These are phyloP conservation scores for Drosophila stalkeri DNA, from an alignment of 2,888 invertebrate species.

Conservation along the genomic window DNA sequence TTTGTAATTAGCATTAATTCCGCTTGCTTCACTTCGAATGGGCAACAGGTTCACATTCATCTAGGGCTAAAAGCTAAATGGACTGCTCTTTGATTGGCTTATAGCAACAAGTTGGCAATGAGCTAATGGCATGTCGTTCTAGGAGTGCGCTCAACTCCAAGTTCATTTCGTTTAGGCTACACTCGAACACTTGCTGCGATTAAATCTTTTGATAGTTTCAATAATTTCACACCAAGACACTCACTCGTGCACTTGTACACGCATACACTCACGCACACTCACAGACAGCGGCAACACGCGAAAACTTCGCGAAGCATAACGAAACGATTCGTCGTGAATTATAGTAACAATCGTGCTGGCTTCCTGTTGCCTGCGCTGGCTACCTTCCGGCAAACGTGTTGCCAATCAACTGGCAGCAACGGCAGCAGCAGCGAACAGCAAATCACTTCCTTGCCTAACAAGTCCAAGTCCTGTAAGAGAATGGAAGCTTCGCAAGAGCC, in stretches of 20 bases:
- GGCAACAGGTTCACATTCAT: conserved; percentile 57
- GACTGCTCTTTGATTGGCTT: not conserved
- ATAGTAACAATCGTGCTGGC: conserved; percentile 28
- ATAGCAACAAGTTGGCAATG: conserved; percentile 60
- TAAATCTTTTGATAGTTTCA: conserved; percentile 37
- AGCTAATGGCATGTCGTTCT: not conserved
- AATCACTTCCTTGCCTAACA: conserved; percentile 62
- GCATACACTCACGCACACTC: not conserved
- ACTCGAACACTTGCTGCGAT: conserved; percentile 17
- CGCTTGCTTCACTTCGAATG: conserved; percentile 15
- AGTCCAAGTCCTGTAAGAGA: conserved; percentile 46
- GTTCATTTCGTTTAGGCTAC: conserved; percentile 7
- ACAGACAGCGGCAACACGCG: conserved; percentile 47
- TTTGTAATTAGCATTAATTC: conserved; percentile 66
- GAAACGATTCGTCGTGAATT: conserved; percentile 25
- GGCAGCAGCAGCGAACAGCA: conserved; percentile 49
- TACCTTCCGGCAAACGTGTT: conserved; percentile 82
- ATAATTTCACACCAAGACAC: conserved; percentile 24
- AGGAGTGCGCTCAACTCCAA: too few relatives aligned
- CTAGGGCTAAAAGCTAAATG: not conserved
- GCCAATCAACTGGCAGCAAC: conserved; percentile 79
- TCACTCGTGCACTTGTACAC: conserved; percentile 12
- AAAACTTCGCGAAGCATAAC: conserved; percentile 45
- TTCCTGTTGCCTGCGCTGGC: conserved; percentile 60
- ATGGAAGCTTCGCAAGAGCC: conserved; percentile 48